Base-by-base conservation (phyloP, 2,888 invertebrate species). In the Toxonevra muliebris region DNA sequence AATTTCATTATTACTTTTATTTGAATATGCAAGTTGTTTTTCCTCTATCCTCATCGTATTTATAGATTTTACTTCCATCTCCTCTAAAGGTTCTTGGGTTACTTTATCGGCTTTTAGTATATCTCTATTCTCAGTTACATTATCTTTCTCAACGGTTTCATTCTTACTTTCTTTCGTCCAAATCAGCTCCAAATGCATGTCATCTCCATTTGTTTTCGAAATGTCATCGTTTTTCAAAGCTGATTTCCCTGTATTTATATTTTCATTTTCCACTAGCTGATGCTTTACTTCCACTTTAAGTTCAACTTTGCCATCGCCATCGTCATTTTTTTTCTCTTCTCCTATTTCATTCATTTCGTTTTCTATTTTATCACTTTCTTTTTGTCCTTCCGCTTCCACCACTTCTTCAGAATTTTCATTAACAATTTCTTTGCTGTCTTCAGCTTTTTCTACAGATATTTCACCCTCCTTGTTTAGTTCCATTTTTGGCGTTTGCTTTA, bases 401-500 rank as follows among this genome's bases (percentile, higher is more conserved):
- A 2, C 9, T 42, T 61, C 42, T 5, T 59, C 48, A 43, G 41
- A 40, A 41, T 54, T 48, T 19, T 69, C 19, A 2, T 43, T 54
- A 41, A 41, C 12, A 12, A 5, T 41, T 60, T 69, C 45, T 41
- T 60, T 50, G 1, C 8, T 20, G 19, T 48, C 61, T 43, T 45
- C 50, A 1, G 9, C n/a, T 0, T 40, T 30, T 42, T 30, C 60
- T n/a, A 40, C 42, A 13, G 12, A 12, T 52, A 57, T 13, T 45
- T 40, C 58, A 4, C 1, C 20, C 11, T 9, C 53, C 17, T 1
- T 8, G 4, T 43, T 45, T 0, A 2, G 1, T 1, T 42, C 13
- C 11, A 42, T 52, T 20, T 78, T 77, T 59, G 76, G 60, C 53
- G 72, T 69, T 64, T 76, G 76, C 67, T 81, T 82, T 15, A 80